Evolutionary conservation across 1,140 invertebrate genomes (phyloP).

Genomic region (Doryteuthis pealeii): DNA sequence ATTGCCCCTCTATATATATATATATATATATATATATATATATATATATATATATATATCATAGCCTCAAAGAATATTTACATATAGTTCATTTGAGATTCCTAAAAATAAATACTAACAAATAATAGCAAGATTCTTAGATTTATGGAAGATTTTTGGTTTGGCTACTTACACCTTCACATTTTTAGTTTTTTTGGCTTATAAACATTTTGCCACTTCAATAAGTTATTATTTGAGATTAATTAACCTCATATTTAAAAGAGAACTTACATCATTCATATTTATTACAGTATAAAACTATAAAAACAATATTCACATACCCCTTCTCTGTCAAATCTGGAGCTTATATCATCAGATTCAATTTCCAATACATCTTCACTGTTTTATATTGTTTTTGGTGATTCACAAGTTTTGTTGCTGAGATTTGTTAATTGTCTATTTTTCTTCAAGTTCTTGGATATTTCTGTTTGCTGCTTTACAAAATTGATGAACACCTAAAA

Average conservation of each 20-base stretch:
- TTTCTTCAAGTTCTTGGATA: conserved; percentile 37
- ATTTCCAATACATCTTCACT: conserved; percentile 9
- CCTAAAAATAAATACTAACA: too few species aligned
- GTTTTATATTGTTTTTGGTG: not conserved
- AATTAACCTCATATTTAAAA: not conserved
- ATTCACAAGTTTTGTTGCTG: not conserved
- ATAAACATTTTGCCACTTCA: too few species aligned
- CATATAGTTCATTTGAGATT: too few species aligned
- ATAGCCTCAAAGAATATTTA: too few species aligned
- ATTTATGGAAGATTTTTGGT: too few species aligned
- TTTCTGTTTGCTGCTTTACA: conserved; percentile 60
- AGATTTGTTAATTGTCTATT: not conserved
- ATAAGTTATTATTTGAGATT: not conserved
- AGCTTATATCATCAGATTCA: conserved; percentile 9
- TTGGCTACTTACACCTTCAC: too few species aligned
- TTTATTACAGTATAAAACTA: not conserved
- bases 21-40: too few species aligned
- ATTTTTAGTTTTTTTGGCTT: too few species aligned
- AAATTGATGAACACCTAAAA: conserved; percentile 63
- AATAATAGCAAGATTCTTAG: too few species aligned
- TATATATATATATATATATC: too few species aligned
- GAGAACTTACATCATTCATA: not conserved
- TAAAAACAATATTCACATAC: conserved; percentile 4
- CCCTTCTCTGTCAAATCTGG: conserved; percentile 12
- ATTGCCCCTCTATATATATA: too few species aligned